A percentile compares a stretch with the other conserved stretches of the same genome.
Evolutionary conservation across 2,113 vertebrate genomes (phyloP).

Genomic region (Clarias batrachus): DNA sequence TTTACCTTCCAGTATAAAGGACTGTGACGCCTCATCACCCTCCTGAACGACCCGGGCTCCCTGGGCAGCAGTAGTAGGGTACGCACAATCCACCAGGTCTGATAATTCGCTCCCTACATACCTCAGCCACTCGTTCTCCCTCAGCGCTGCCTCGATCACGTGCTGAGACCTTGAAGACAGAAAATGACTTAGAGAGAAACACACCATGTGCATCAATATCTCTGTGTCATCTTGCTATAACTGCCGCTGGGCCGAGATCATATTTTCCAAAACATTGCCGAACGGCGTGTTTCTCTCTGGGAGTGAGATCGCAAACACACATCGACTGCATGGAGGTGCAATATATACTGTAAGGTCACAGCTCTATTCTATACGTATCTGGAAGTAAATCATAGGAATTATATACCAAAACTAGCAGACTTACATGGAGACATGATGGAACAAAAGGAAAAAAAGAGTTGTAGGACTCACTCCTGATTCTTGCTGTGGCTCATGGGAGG

Average conservation of each 20-base stretch:
- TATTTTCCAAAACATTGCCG: constrained; percentile 14
- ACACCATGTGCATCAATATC: not conserved
- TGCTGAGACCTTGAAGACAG: constrained; percentile 62
- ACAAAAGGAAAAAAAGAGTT: not conserved
- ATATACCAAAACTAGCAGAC: not conserved
- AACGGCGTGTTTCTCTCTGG: not conserved
- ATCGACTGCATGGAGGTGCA: not conserved
- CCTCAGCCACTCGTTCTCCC: constrained; percentile 71
- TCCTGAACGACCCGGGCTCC: constrained; percentile 70
- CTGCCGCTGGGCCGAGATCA: not conserved
- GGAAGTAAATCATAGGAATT: not conserved
- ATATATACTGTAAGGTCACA: not conserved
- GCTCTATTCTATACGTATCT: not conserved
- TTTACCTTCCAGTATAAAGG: constrained; percentile 76
- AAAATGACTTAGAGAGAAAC: constrained; percentile 2
- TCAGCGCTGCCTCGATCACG: constrained; percentile 67
- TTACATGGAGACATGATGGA: not conserved
- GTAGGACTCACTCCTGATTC: constrained; percentile 67
- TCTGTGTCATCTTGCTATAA: not conserved
- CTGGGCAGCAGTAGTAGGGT: constrained; percentile 61
- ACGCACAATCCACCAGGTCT: constrained; percentile 66
- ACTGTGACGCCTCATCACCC: constrained; percentile 66
- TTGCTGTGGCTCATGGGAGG: constrained; percentile 68
- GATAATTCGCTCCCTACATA: constrained; percentile 64
- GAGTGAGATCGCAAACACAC: not conserved